Percentiles rank a stretch among this genome's conserved stretches.
These are phyloP conservation scores for Chiridota heheva DNA, from an alignment of 35 echinoderm and acorn worm genomes.

Conservation along the genomic window DNA sequence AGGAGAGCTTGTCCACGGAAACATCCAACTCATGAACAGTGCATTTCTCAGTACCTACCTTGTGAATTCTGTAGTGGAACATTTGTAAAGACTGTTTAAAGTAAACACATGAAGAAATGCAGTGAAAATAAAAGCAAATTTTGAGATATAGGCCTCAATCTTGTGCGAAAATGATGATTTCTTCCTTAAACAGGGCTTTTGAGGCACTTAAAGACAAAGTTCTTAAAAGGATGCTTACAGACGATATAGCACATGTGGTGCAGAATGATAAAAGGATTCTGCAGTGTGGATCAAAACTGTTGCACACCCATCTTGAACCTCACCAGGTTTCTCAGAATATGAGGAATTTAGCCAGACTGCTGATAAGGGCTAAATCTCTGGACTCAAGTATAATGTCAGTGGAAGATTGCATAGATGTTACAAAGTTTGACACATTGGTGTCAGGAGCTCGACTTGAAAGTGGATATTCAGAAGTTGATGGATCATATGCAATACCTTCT, in stretches of 20 bases:
- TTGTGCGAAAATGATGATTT: too few relatives aligned
- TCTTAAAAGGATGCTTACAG: slow-evolving; percentile 12
- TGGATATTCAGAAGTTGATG: background rate
- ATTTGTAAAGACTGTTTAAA: too few relatives aligned
- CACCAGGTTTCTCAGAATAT: slow-evolving; percentile 64
- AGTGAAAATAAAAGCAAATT: too few relatives aligned
- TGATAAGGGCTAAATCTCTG: background rate
- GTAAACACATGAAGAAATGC: too few relatives aligned
- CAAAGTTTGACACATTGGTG: slow-evolving; percentile 43
- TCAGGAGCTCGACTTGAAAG: background rate
- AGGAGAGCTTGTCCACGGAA: too few relatives aligned
- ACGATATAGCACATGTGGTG: slow-evolving; percentile 2
- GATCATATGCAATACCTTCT: slow-evolving; percentile 28
- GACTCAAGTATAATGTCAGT: slow-evolving; percentile 26
- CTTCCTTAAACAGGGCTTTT: too few relatives aligned
- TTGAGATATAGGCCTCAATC: too few relatives aligned
- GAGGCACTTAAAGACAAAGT: too few relatives aligned
- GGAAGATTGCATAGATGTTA: slow-evolving; percentile 25
- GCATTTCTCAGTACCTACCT: too few relatives aligned
- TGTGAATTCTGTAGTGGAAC: too few relatives aligned
- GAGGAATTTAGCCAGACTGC: slow-evolving; percentile 46
- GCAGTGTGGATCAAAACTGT: slow-evolving; percentile 25
- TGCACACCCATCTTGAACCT: slow-evolving; percentile 34
- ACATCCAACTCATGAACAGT: too few relatives aligned
- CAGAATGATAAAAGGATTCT: slow-evolving; percentile 27